These are phyloP conservation scores for Aix galericulata DNA, from an alignment of 2,113 vertebrate genomes.

Conservation along the genomic window DNA sequence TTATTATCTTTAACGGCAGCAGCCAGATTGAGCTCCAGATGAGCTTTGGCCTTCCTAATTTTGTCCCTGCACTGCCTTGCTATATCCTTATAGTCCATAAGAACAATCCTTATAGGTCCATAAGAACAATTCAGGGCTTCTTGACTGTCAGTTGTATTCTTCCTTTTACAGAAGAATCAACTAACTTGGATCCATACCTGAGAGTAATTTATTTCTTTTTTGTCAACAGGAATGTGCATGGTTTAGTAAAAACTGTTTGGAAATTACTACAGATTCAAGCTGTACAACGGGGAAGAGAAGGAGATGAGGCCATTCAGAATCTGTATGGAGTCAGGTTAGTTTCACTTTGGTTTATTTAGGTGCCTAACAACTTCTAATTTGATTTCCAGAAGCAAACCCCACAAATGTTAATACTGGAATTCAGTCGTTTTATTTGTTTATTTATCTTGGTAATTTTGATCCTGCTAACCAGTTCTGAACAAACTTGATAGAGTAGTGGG, in stretches of 20 bases:
- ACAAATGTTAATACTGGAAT: not conserved
- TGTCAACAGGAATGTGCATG: slow-evolving; percentile 86
- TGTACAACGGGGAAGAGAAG: slow-evolving; percentile 65
- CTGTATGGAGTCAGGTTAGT: slow-evolving; percentile 89
- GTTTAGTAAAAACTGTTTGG: slow-evolving; percentile 87
- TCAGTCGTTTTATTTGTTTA: not conserved
- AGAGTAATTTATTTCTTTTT: not conserved
- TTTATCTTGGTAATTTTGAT: not conserved
- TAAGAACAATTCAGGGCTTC: not conserved
- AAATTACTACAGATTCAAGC: slow-evolving; percentile 88
- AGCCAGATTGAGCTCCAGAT: too few relatives aligned
- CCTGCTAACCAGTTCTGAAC: not conserved
- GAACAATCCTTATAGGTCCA: too few relatives aligned
- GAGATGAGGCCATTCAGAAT: slow-evolving; percentile 61
- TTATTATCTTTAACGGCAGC: too few relatives aligned
- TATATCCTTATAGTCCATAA: too few relatives aligned
- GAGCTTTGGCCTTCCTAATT: too few relatives aligned
- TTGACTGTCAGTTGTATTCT: not conserved
- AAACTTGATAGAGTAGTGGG: not conserved
- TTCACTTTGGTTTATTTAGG: not conserved
- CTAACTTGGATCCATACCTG: not conserved
- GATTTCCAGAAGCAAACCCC: not conserved
- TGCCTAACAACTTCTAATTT: not conserved
- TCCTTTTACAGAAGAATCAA: not conserved
- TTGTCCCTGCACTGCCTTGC: too few relatives aligned